Base-by-base conservation (phyloP, 2,113 vertebrate genomes). In the Nansenia antarctica region DNA sequence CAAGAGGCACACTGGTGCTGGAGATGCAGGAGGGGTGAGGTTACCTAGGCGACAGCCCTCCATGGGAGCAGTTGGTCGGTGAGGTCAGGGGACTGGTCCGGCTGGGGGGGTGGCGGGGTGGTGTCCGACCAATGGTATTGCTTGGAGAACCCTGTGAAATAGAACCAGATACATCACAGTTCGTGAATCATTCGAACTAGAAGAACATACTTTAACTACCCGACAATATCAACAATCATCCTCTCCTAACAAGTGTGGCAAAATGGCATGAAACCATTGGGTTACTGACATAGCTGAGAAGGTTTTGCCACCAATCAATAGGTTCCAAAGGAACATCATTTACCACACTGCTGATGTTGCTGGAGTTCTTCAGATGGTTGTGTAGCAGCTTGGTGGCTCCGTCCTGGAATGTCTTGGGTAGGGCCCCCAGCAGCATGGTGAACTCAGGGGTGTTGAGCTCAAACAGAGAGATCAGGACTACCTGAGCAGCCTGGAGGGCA, bases 351-450 rank as follows among this genome's bases (percentile, higher is more conserved):
- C 86, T 85, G 82, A 94, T 94, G 83, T 97, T 98, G 88, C 95
- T 98, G 67, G 96, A 95, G 88, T 97, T 99, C 92, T 98, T 98
- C 82, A 99, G 93, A 90, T 99, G 96, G 86, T 94, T 98, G 82
- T 99, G 97, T 60, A 99, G 93, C 75, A 99, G 95, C 79, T 98
- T 99, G 85, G 98, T 98, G 91, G 98, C 96, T 82, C 96, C 98
- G 62, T 99, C 98, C 90, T 99, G 97, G 93, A 99, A 99, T 73
- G 98, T 99, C 92, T 99, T 99, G 73, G 98, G 97, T 90, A 99
- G 92, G 64, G 98, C 98, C 85, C 96, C 97, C 86, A 99, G 94
- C 92, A 99, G 91, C 97, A 98, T 98, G 86, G 96, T 98, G 93
- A 99, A 99, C 93, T 98, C 96, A 0, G 98, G 96, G 14, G 98